A percentile compares a stretch with the other conserved stretches of the same genome.
Conservation (phyloP, 2,888 invertebrate species). For the Metallyticus violacea region DNA sequence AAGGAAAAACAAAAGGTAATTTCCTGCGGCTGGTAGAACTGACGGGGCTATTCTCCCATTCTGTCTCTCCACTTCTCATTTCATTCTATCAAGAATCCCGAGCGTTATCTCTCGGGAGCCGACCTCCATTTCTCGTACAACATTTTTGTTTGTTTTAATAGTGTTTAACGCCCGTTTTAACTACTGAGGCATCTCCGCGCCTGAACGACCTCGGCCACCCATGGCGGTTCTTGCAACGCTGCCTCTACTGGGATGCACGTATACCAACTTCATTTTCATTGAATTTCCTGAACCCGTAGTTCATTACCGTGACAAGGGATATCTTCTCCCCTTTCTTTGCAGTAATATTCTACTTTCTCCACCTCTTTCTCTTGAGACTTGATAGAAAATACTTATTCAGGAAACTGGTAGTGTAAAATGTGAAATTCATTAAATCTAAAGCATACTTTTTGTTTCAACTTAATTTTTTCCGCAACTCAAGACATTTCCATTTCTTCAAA, state of each 20-base stretch:
- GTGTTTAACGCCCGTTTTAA: too few species aligned
- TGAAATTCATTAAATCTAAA: background rate
- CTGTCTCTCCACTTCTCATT: background rate
- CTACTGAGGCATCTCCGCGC: too few species aligned
- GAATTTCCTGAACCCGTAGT: constrained; percentile 10
- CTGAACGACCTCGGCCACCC: too few species aligned
- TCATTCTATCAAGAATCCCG: background rate
- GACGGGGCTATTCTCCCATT: background rate
- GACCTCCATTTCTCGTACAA: background rate
- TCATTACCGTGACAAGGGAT: background rate
- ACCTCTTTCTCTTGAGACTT: background rate
- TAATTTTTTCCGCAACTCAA: background rate
- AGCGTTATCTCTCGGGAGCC: background rate
- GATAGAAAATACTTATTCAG: background rate
- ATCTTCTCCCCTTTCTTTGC: background rate
- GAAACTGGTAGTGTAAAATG: background rate
- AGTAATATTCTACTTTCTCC: background rate
- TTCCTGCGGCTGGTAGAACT: background rate
- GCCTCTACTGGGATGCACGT: background rate
- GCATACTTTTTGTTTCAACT: background rate
- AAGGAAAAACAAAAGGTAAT: background rate
- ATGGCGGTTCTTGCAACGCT: too few species aligned
- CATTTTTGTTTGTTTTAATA: too few species aligned
- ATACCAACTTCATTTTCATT: background rate
- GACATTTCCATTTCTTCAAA: too few species aligned